A percentile compares a stretch with the other conserved stretches of the same genome.
phyloP scores from a whole-genome alignment of 2,113 vertebrate species.

The Ammodytes marinus region DNA sequence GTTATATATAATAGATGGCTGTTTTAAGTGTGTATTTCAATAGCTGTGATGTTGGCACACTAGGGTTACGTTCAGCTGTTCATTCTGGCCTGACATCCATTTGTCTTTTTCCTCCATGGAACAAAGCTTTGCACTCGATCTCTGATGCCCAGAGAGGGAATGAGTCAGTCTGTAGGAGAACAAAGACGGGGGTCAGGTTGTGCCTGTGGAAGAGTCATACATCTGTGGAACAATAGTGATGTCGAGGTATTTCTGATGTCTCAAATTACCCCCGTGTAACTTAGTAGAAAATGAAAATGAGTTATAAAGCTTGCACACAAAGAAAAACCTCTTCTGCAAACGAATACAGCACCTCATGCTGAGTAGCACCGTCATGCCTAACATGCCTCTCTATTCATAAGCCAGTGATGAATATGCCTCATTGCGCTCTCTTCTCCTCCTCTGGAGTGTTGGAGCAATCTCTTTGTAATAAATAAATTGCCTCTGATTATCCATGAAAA shows the following conservation, averaged over 20 bases:
- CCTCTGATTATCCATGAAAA: conserved; percentile 37
- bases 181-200: conserved; percentile 56
- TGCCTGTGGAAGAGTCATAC: conserved; percentile 42
- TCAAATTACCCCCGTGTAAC: conserved; percentile 52
- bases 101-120: conserved; percentile 61
- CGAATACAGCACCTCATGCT: conserved; percentile 40
- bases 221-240: conserved; percentile 46
- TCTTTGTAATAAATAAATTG: conserved; percentile 34
- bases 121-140: conserved; percentile 55
- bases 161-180: conserved; percentile 46
- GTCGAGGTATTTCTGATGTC: conserved; percentile 32
- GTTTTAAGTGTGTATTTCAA: conserved; percentile 35
- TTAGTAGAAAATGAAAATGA: conserved; percentile 53
- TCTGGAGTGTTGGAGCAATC: conserved; percentile 17
- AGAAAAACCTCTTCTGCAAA: conserved; percentile 47
- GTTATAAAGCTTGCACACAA: conserved; percentile 50
- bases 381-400: conserved; percentile 52
- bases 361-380: conserved; percentile 32
- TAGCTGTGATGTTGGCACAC: conserved; percentile 11
- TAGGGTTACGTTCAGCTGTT: conserved; percentile 41
- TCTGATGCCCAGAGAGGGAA: conserved; percentile 32
- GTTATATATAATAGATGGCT: conserved; percentile 3
- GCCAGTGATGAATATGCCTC: conserved; percentile 48
- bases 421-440: conserved; percentile 26
- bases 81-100: conserved; percentile 28